Base-by-base conservation (phyloP, 2,797 vertebrate species). In the Ctenochaetus hawaiiensis region DNA sequence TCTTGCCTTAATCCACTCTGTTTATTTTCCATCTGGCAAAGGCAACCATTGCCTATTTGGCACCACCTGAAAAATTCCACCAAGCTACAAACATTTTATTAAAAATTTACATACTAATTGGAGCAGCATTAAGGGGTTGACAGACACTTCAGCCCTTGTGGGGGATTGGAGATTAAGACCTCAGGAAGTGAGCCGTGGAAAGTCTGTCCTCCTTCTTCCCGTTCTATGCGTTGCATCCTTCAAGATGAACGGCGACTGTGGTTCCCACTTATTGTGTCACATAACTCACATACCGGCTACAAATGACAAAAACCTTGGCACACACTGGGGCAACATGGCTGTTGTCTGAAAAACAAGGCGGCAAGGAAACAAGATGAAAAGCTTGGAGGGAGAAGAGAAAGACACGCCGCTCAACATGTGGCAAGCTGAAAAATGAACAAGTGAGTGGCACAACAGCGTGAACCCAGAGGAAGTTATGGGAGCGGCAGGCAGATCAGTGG, bases 21-120 rank as follows among this genome's bases (percentile, higher is more conserved):
- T 84, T 76, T 75, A 44, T 84, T 77, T 71, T 65, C 51, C 51
- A 72, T 63, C 70, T 58, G 78, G 70, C 58, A 61, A 85, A 77
- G 74, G 49, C 54, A 84, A 63, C 67, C n/a, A 45, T 41, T 37
- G 37, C 69, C 81, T 86, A 57, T 80, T 74, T 80, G 70, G 75
- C 75, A 75, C 63, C 91, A 91, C 82, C 73, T 78, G 87, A 92
- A 88, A 87, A 88, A 88, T 83, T 63, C 67, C 64, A 49, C 71
- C 44, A 47, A 84, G 75, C 67, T 77, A 41, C 75, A 77, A 80
- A 66, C 48, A 65, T 63, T 71, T 72, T 81, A 82, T 90, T 73
- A 75, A 72, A 89, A 84, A 92, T 93, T 82, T 88, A 85, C 91
- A 92, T 90, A 87, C 80, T 93, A 92, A 94, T 91, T 90, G 82